Percentiles rank a stretch among this genome's conserved stretches.
These are phyloP conservation scores for Cyclargus thomasi DNA, from an alignment of 1,140 invertebrate genomes.

Conservation along the genomic window DNA sequence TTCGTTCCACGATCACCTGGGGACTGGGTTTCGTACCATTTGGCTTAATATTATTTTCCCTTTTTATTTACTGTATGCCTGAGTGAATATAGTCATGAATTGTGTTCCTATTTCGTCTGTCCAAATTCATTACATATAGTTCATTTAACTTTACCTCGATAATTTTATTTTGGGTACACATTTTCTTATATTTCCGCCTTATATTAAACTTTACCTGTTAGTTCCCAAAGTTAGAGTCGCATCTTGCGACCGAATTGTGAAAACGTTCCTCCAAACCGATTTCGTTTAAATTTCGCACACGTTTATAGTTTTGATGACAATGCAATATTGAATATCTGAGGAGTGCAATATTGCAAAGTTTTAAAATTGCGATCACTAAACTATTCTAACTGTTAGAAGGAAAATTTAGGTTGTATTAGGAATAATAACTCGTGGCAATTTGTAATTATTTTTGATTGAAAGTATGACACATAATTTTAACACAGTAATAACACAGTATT, in stretches of 20 bases:
- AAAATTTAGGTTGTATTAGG: too few relatives aligned
- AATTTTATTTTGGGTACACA: neutral
- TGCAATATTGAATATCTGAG: constrained; percentile 3
- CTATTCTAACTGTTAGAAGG: neutral
- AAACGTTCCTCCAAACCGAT: neutral
- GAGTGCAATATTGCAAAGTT: neutral
- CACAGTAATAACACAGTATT: too few relatives aligned
- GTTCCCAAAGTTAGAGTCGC: neutral
- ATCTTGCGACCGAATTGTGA: neutral
- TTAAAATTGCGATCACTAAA: neutral
- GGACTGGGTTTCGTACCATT: constrained; percentile 47
- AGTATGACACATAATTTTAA: too few relatives aligned
- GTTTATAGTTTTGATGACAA: constrained; percentile 1
- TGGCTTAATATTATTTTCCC: constrained; percentile 29
- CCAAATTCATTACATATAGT: neutral
- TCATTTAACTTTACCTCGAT: neutral
- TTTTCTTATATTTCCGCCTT: neutral
- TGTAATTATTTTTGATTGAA: too few relatives aligned
- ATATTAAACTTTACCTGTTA: neutral
- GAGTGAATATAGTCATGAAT: constrained; percentile 15
- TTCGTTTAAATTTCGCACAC: constrained; percentile 1
- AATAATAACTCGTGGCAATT: too few relatives aligned
- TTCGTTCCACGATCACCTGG: constrained; percentile 57
- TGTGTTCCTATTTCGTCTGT: neutral
- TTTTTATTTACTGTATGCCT: constrained; percentile 27